These are phyloP conservation scores for Saxicola maurus DNA, from an alignment of 2,797 vertebrate species.

Conservation along the genomic window DNA sequence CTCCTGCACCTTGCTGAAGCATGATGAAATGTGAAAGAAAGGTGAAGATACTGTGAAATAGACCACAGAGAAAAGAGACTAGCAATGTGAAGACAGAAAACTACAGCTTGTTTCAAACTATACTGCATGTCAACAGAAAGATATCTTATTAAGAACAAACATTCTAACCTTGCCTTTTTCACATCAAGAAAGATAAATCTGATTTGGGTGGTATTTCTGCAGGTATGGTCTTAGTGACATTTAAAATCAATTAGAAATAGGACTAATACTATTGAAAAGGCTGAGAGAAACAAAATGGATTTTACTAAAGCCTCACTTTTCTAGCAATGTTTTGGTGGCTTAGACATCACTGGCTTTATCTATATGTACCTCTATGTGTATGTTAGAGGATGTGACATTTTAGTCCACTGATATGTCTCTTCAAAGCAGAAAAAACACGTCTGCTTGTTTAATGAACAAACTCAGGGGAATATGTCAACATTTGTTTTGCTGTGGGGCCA, in stretches of 20 bases:
- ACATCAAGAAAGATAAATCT: not conserved
- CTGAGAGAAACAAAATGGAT: not conserved
- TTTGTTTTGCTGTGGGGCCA: not conserved
- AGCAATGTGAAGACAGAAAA: not conserved
- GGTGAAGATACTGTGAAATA: not conserved
- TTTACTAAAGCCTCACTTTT: not conserved
- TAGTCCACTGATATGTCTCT: not conserved
- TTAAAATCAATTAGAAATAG: not conserved
- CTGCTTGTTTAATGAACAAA: not conserved
- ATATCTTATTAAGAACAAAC: not conserved
- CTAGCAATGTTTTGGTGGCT: not conserved
- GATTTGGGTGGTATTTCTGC: not conserved
- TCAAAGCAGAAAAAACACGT: not conserved
- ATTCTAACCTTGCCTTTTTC: not conserved
- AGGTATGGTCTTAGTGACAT: not conserved
- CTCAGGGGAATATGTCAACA: not conserved
- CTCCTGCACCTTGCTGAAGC: not conserved
- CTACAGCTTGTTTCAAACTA: not conserved
- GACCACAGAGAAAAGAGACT: not conserved
- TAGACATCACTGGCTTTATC: not conserved
- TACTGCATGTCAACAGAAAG: not conserved
- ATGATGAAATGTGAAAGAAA: not conserved
- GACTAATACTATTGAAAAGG: not conserved
- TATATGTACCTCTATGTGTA: not conserved
- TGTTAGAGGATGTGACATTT: not conserved